These are phyloP conservation scores for Ondatra zibethicus DNA, from an alignment of 2,113 vertebrate species.

Conservation along the genomic window DNA sequence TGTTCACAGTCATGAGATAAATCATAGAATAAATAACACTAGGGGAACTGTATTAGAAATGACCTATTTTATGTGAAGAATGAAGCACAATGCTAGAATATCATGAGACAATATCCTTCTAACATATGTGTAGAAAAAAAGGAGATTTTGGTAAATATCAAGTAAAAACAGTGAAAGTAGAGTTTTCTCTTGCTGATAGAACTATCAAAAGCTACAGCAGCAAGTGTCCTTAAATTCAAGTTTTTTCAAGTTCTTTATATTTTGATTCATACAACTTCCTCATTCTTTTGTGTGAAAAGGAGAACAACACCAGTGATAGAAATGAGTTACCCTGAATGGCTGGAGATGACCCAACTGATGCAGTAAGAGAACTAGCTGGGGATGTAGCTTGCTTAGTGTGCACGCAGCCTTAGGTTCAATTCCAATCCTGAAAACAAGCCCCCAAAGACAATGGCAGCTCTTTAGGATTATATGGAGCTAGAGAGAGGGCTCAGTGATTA, in stretches of 20 bases:
- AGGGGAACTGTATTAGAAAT: neutral
- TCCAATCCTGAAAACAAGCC: neutral
- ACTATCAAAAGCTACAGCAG: neutral
- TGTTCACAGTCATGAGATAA: neutral
- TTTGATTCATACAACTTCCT: neutral
- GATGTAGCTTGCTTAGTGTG: neutral
- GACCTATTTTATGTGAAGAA: neutral
- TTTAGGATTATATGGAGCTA: too few species aligned
- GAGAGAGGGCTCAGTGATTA: neutral
- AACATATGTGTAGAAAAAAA: neutral
- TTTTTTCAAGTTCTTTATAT: conserved; percentile 9
- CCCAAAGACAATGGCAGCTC: neutral
- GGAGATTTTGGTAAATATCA: conserved; percentile 14
- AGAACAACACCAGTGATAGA: neutral
- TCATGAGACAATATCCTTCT: neutral
- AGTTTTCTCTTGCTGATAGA: neutral
- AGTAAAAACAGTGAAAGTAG: neutral
- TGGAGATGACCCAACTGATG: neutral
- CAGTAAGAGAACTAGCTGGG: neutral
- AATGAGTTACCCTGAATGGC: neutral
- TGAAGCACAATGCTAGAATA: neutral
- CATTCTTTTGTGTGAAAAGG: conserved; percentile 7
- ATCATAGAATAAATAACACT: neutral
- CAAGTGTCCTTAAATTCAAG: neutral
- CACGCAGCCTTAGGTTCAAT: neutral